Evolutionary conservation across 2,113 vertebrate species (phyloP).

Genomic region (Haemorhous mexicanus): DNA sequence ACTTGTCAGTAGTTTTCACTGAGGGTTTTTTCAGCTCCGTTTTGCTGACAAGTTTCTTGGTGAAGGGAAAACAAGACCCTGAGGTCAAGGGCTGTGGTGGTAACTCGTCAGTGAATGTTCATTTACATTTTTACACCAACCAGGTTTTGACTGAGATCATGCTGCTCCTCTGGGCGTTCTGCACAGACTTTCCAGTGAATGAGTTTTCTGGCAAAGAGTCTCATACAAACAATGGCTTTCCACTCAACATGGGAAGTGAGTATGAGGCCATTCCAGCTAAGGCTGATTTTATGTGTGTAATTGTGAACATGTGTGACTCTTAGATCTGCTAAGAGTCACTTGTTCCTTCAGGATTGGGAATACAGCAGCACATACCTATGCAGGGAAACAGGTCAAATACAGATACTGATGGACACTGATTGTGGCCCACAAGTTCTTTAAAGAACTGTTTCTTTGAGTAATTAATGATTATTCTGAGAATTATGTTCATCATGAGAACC

Average conservation of each 20-base stretch:
- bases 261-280: background rate
- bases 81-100: background rate
- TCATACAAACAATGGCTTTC: background rate
- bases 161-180: background rate
- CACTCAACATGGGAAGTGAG: background rate
- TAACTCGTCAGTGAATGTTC: background rate
- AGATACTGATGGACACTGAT: background rate
- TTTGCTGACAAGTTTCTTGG: background rate
- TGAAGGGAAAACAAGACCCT: background rate
- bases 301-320: background rate
- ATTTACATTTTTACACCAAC: background rate
- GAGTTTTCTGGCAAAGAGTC: background rate
- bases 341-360: background rate
- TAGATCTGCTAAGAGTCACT: background rate
- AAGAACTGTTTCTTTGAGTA: background rate
- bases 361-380: accelerated
- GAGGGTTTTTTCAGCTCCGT: background rate
- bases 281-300: background rate
- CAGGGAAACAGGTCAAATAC: background rate
- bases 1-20: background rate
- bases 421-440: background rate
- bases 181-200: background rate
- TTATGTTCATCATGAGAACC: background rate
- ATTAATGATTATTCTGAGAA: background rate
- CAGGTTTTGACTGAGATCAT: background rate